A percentile compares a stretch with the other conserved stretches of the same genome.
These are phyloP conservation scores for Penaeus vannamei DNA, from an alignment of 1,140 invertebrate genomes.

Conservation along the genomic window DNA sequence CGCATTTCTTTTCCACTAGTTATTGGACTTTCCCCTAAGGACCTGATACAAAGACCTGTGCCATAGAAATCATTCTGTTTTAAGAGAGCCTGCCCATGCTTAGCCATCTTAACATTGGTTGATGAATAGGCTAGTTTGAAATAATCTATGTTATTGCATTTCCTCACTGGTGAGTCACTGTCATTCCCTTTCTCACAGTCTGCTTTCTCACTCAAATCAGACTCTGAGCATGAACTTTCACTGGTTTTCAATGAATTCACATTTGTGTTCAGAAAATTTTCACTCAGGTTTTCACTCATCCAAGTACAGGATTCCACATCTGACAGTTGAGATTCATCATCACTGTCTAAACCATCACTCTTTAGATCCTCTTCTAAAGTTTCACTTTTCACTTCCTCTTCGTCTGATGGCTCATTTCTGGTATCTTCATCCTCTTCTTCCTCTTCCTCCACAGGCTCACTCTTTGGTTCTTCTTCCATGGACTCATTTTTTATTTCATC, in stretches of 20 bases:
- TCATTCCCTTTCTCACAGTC: too few relatives aligned
- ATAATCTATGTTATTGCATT: conserved; percentile 37
- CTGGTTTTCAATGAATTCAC: conserved; percentile 18
- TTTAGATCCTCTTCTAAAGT: conserved; percentile 54
- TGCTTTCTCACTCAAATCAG: conserved; percentile 40
- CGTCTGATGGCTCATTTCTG: background rate
- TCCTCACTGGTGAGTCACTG: too few relatives aligned
- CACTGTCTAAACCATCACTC: conserved; percentile 36
- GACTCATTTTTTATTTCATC: conserved; percentile 37
- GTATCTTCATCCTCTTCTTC: conserved; percentile 37
- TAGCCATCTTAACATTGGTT: conserved; percentile 51
- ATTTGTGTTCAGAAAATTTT: conserved; percentile 9
- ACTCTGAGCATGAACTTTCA: conserved; percentile 43
- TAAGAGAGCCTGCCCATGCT: conserved; percentile 49
- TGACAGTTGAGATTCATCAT: conserved; percentile 1
- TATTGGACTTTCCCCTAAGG: conserved; percentile 30
- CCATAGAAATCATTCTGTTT: conserved; percentile 60
- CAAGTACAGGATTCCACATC: background rate
- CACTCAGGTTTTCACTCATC: background rate
- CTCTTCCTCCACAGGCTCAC: conserved; percentile 32
- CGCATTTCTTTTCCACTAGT: background rate
- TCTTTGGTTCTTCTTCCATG: background rate
- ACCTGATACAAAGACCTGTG: conserved; percentile 58
- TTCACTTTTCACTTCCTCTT: conserved; percentile 53
- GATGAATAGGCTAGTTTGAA: conserved; percentile 54